Base-by-base conservation (phyloP, 2,113 vertebrate genomes). In the Proteles cristata region DNA sequence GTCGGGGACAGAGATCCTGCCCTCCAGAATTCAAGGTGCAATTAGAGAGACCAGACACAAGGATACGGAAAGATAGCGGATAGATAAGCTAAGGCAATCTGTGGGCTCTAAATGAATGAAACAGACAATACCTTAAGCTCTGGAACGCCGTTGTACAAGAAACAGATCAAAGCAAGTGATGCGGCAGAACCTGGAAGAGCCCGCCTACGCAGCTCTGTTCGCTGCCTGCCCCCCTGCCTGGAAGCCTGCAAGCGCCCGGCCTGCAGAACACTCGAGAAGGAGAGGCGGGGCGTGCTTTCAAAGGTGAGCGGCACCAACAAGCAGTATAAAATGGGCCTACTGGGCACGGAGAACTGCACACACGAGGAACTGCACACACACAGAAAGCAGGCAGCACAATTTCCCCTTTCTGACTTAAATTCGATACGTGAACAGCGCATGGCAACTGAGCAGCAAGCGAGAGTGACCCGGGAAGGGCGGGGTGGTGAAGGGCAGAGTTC, bases 101-200 rank as follows among this genome's bases (percentile, higher is more conserved):
- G 12, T 19, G 23, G 53, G 15, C 35, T 76, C 55, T 31, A 81
- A 88, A 85, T 63, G 61, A 81, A 69, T 4, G 12, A 58, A 77
- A 77, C 15, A 73, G 26, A 58, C 21, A 71, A 85, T 73, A 92
- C 19, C 9, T 73, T 88, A 74, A 84, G n/a, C 5, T 96, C 68
- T 68, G 43, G 21, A 55, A 84, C 68, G n/a, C 39, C 93, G 90
- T 95, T 76, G 48, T 76, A 58, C 25, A 4, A 91, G n/a, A 79
- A 96, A 96, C 5, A 85, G 26, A 79, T 39, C 65, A 85, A 71
- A 53, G 35, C n/a, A 81, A 94, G 35, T 61, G 11, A 83, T 79
- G 25, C 65, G 76, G 31, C 35, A 93, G 69, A 96, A 69, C 39
- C 5, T 39, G 28, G 26, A 95, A 69, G 53, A 88, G 76, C 19